Percentiles rank a stretch among this genome's conserved stretches.
phyloP scores from a whole-genome alignment of 2,888 invertebrate species.

The Mellilla xanthometata region DNA sequence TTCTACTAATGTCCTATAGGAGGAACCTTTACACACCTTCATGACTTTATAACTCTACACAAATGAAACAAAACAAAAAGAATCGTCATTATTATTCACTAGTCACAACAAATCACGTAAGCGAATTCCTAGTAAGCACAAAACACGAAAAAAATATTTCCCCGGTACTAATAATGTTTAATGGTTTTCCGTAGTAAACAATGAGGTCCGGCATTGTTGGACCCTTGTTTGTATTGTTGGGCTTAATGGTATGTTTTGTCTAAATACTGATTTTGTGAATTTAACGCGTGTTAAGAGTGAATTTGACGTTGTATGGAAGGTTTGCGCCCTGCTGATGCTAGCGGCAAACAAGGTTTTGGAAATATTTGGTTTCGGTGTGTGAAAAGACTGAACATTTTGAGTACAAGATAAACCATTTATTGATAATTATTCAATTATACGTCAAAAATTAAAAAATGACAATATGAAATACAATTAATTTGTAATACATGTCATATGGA shows the following conservation, averaged over 20 bases:
- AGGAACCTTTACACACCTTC: too few species aligned
- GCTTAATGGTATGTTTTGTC: slow-evolving; percentile 62
- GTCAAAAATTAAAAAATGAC: too few species aligned
- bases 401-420: too few species aligned
- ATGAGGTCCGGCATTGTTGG: slow-evolving; percentile 55
- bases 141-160: slow-evolving; percentile 49
- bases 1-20: too few species aligned
- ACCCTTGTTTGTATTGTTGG: slow-evolving; percentile 54
- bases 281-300: slow-evolving; percentile 65
- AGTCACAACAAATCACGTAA: slow-evolving; percentile 34
- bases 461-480: too few species aligned
- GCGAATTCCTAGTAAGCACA: slow-evolving; percentile 49
- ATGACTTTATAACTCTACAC: not conserved
- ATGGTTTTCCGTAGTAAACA: slow-evolving; percentile 72
- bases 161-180: slow-evolving; percentile 60
- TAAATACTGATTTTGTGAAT: slow-evolving; percentile 67
- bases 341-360: slow-evolving; percentile 23
- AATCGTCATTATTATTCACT: slow-evolving; percentile 41
- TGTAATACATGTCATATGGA: too few species aligned
- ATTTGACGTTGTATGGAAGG: slow-evolving; percentile 31
- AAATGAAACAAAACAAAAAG: slow-evolving; percentile 35
- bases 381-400: too few species aligned
- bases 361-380: not conserved
- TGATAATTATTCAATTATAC: too few species aligned
- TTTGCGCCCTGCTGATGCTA: slow-evolving; percentile 8